phyloP scores from a whole-genome alignment of 2,888 invertebrate species.

The Azorinus chamasolen region DNA sequence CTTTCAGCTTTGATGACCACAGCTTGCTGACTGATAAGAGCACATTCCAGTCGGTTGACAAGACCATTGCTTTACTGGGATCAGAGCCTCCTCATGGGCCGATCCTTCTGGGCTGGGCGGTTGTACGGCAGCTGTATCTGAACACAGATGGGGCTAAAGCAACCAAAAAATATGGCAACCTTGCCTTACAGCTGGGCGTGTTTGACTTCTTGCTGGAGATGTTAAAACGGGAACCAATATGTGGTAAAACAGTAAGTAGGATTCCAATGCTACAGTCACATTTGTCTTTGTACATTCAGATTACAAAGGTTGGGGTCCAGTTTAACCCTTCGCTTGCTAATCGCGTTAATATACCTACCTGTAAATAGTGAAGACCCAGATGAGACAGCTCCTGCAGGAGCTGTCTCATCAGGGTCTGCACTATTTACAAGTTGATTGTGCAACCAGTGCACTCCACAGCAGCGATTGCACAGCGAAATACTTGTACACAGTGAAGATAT shows the following conservation, averaged over 20 bases:
- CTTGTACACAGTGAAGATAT: too few species aligned
- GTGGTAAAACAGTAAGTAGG: slow-evolving; percentile 79
- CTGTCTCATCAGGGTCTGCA: too few species aligned
- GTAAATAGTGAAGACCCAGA: too few species aligned
- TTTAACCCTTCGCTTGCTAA: too few species aligned
- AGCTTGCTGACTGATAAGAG: slow-evolving; percentile 69
- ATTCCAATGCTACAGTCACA: too few species aligned
- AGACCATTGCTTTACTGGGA: slow-evolving; percentile 67
- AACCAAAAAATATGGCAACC: slow-evolving; percentile 81
- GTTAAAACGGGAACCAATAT: slow-evolving; percentile 79
- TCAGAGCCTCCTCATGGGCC: slow-evolving; percentile 82
- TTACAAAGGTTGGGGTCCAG: too few species aligned
- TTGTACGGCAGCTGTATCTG: slow-evolving; percentile 77
- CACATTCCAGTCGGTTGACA: slow-evolving; percentile 71
- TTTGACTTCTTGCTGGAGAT: slow-evolving; percentile 79
- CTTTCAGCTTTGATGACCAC: slow-evolving; percentile 73
- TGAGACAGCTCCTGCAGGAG: too few species aligned
- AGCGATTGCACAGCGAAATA: too few species aligned
- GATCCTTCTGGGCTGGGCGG: slow-evolving; percentile 84
- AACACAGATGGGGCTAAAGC: slow-evolving; percentile 27
- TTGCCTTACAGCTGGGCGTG: slow-evolving; percentile 80
- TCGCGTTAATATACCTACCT: too few species aligned
- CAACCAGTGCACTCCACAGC: too few species aligned
- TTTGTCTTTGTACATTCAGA: too few species aligned
- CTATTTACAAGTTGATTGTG: too few species aligned